phyloP scores from a whole-genome alignment of 2,113 vertebrate species.

The Candoia aspera region DNA sequence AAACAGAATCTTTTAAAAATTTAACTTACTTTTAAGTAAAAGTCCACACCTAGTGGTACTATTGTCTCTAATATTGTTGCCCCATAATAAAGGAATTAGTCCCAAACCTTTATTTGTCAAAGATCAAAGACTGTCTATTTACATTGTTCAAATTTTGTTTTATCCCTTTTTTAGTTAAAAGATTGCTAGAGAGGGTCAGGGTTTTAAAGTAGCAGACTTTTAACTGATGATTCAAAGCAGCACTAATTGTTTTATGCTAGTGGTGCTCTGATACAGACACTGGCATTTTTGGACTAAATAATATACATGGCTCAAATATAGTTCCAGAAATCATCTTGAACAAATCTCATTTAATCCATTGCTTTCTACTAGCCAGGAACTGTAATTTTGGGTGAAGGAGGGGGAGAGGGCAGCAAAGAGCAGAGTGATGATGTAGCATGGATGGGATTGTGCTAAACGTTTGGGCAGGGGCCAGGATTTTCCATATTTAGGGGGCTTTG shows the following conservation, averaged over 20 bases:
- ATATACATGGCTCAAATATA: neutral
- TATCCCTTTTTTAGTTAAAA: constrained; percentile 9
- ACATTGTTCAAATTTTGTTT: constrained; percentile 45
- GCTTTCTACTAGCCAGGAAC: neutral
- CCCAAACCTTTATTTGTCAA: constrained; percentile 59
- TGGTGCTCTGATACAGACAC: neutral
- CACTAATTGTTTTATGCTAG: neutral
- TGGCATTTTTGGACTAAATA: neutral
- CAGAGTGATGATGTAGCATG: neutral
- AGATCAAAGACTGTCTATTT: constrained; percentile 52
- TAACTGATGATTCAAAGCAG: neutral
- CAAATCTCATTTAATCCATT: neutral
- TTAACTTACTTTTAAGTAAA: neutral
- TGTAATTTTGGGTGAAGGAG: neutral
- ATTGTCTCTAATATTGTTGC: constrained; percentile 62
- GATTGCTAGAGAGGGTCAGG: neutral
- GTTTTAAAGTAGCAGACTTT: neutral
- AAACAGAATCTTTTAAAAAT: constrained; percentile 22
- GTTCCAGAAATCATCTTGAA: constrained; percentile 2
- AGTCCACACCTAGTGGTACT: constrained; percentile 43
- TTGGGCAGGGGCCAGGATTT: neutral
- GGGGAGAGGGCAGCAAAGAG: neutral
- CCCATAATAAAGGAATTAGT: constrained; percentile 41
- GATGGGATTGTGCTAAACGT: neutral
- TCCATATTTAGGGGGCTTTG: neutral